These are phyloP conservation scores for Rana temporaria DNA, from an alignment of 2,113 vertebrate species.

Conservation along the genomic window DNA sequence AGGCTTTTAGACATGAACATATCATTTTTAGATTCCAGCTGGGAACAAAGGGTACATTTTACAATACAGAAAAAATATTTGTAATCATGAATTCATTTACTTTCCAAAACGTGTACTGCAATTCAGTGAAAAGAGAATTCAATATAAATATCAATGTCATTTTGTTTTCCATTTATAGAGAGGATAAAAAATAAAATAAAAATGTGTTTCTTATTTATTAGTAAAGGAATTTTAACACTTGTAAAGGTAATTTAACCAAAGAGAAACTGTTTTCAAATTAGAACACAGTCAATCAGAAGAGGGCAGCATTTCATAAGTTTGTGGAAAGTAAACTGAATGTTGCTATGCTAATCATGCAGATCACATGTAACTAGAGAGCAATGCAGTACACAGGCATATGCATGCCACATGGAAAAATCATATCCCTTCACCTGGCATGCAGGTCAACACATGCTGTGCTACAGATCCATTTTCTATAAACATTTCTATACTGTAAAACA, in stretches of 20 bases:
- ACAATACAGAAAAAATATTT: too few relatives aligned
- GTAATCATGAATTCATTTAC: too few relatives aligned
- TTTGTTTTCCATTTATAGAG: too few relatives aligned
- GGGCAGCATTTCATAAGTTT: constrained; percentile 23
- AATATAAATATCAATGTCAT: too few relatives aligned
- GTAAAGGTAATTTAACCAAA: not conserved
- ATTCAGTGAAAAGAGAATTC: too few relatives aligned
- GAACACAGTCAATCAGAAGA: constrained; percentile 7
- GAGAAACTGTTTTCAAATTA: not conserved
- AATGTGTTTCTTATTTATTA: too few relatives aligned
- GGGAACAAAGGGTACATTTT: too few relatives aligned
- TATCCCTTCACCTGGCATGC: constrained; percentile 17
- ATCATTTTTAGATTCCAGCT: too few relatives aligned
- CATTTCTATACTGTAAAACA: constrained; percentile 35
- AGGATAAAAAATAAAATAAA: too few relatives aligned
- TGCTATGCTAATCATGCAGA: not conserved
- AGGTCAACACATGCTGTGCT: not conserved
- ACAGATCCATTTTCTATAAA: not conserved
- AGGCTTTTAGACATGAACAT: too few relatives aligned
- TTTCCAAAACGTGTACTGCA: too few relatives aligned
- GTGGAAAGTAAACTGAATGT: not conserved
- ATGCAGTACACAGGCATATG: not conserved
- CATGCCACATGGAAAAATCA: not conserved
- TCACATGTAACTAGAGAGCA: not conserved
- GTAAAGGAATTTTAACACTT: too few relatives aligned